phyloP scores from a whole-genome alignment of 2,888 invertebrate species.

The Terebella lapidaria region DNA sequence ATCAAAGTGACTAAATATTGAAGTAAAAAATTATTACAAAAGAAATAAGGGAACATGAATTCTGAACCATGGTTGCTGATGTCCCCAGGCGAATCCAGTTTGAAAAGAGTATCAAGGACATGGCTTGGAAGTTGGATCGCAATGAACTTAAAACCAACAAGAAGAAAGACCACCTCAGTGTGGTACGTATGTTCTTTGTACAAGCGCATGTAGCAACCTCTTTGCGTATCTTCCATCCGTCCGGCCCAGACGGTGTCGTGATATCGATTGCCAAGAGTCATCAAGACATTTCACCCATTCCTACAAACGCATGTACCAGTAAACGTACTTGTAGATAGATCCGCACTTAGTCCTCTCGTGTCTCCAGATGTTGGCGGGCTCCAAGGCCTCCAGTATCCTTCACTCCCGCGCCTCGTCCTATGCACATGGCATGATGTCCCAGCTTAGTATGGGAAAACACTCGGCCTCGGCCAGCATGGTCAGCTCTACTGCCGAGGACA shows the following conservation, averaged over 20 bases:
- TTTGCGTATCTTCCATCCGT: too few species aligned
- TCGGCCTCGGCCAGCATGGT: background rate
- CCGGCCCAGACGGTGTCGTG: too few species aligned
- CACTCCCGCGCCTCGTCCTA: background rate
- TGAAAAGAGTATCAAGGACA: conserved; percentile 32
- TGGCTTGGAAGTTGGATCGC: conserved; percentile 35
- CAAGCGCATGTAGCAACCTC: too few species aligned
- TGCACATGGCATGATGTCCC: background rate
- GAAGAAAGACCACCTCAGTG: background rate
- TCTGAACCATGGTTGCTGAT: too few species aligned
- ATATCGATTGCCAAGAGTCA: too few species aligned
- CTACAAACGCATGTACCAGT: background rate
- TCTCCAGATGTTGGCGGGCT: background rate
- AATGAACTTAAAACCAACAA: conserved; percentile 23
- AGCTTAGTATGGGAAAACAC: too few species aligned
- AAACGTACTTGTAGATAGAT: background rate
- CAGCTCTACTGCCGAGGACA: background rate
- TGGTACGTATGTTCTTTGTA: background rate
- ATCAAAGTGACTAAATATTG: too few species aligned
- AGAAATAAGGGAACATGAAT: too few species aligned
- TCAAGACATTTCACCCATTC: too few species aligned
- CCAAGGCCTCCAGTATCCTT: background rate
- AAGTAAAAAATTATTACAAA: too few species aligned
- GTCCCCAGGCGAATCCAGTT: conserved; percentile 18
- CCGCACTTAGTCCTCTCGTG: background rate